Percentiles rank a stretch among this genome's conserved stretches.
phyloP scores from a whole-genome alignment of 2,888 invertebrate species.

The Uloborus plumipes region DNA sequence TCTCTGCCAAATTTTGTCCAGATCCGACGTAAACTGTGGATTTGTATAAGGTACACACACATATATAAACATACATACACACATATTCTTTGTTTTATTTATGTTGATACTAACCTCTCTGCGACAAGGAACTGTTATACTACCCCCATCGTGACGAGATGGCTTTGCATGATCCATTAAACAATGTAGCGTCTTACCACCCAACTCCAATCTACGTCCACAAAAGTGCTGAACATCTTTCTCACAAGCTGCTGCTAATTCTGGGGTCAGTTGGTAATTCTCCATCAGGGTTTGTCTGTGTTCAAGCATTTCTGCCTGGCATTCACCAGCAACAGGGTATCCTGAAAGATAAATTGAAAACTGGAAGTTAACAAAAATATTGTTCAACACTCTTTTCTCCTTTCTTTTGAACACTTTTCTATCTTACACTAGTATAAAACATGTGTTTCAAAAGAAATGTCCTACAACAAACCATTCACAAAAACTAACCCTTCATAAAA shows the following conservation, averaged over 20 bases:
- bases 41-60: too few relatives aligned
- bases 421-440: too few relatives aligned
- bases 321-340: conserved; percentile 81
- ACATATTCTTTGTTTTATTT: too few relatives aligned
- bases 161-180: conserved; percentile 87
- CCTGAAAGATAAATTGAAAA: conserved; percentile 66
- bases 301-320: conserved; percentile 89
- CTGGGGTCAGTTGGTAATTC: conserved; percentile 93
- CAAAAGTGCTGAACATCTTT: conserved; percentile 86
- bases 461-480: too few relatives aligned
- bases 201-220: conserved; percentile 77
- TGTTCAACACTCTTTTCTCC: too few relatives aligned
- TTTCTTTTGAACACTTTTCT: too few relatives aligned
- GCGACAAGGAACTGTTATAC: conserved; percentile 81
- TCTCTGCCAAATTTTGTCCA: too few relatives aligned
- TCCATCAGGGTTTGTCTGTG: conserved; percentile 92
- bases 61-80: too few relatives aligned
- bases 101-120: conserved; percentile 78
- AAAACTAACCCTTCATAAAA: too few relatives aligned
- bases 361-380: too few relatives aligned
- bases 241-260: conserved; percentile 88
- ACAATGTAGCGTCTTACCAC: conserved; percentile 94
- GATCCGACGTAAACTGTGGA: too few relatives aligned
- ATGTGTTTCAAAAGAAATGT: too few relatives aligned
- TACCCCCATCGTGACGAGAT: conserved; percentile 66